Base-by-base conservation (phyloP, 2,113 vertebrate species). In the Tragelaphus buxtoni region DNA sequence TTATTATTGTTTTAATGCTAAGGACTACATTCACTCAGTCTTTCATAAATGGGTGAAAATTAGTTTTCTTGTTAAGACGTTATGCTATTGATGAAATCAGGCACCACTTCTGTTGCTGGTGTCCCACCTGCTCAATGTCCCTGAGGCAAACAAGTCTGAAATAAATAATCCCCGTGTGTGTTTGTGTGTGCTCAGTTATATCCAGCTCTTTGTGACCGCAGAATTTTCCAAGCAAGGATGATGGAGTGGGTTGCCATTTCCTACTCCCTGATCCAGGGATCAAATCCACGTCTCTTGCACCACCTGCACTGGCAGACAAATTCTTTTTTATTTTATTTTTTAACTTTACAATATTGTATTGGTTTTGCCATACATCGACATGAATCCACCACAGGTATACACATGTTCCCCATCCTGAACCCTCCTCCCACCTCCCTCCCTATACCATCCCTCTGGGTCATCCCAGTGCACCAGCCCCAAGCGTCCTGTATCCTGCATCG, bases 31-130 rank as follows among this genome's bases (percentile, higher is more conserved):
- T 65, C 12, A 72, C 51, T 8, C 13, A 84, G 7, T 35, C 7
- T 95, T 92, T 94, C 39, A 58, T 80, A 53, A 84, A 42, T 74
- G 2, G 28, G 10, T 96, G 11, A 79, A 91, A 63, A 17, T 51
- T 92, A 24, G 56, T 63, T 81, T 96, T 91, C 11, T 39, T 83
- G 7, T 4, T 91, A 28, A 81, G 30, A 80, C 82, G 76, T 18
- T 83, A 26, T 55, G 72, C 51, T 58, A 42, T 18, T 56, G 47
- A 35, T 84, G 56, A 81, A 93, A 72, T n/a, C 17, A 60, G 5
- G 20, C 2, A 39, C 13, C 4, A 58, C 32, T 39, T 30, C 60
- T 80, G 63, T 32, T 63, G 30, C 42, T 51, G 13, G 7, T 55
- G 3, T 49, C 13, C 26, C 28, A 18, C 0, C 8, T 87, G 24